Conservation (phyloP, 2,888 invertebrate species). For the Acronicta psi region DNA sequence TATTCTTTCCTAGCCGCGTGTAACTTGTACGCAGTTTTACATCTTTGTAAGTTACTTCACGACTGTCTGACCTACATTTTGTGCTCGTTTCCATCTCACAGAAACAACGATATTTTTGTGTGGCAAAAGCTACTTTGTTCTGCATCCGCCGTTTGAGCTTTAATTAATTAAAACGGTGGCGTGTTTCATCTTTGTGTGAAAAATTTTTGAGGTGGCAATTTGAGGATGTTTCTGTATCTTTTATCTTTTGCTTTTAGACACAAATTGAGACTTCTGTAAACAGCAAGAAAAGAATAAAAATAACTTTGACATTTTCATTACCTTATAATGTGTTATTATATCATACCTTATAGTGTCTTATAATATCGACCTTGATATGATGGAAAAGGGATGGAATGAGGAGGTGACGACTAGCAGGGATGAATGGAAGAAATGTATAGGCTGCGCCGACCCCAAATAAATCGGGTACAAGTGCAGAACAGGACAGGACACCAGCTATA, state of each 20-base stretch:
- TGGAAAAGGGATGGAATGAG: too few species aligned
- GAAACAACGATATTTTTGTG: conserved; percentile 81
- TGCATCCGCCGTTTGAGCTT: conserved; percentile 68
- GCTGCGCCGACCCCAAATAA: too few species aligned
- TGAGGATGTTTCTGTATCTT: conserved; percentile 18
- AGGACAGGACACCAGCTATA: too few species aligned
- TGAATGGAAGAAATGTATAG: too few species aligned
- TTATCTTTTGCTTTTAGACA: conserved; percentile 7
- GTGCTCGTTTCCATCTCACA: conserved; percentile 70
- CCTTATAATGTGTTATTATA: too few species aligned
- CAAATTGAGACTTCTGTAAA: conserved; percentile 5
- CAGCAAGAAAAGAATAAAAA: neutral
- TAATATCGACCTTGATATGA: too few species aligned
- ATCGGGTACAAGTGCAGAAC: too few species aligned
- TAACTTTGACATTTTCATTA: too few species aligned
- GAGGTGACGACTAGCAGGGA: too few species aligned
- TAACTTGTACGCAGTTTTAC: conserved; percentile 63
- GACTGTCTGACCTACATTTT: conserved; percentile 79
- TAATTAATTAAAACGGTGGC: conserved; percentile 76
- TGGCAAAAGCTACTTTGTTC: conserved; percentile 75
- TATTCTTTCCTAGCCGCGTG: conserved; percentile 32
- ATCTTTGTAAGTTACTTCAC: conserved; percentile 77
- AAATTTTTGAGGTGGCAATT: conserved; percentile 46
- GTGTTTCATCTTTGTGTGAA: conserved; percentile 46
- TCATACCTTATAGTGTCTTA: too few species aligned